phyloP scores from a whole-genome alignment of 2,888 invertebrate species.

The Hermaeophaga mercurialis region DNA sequence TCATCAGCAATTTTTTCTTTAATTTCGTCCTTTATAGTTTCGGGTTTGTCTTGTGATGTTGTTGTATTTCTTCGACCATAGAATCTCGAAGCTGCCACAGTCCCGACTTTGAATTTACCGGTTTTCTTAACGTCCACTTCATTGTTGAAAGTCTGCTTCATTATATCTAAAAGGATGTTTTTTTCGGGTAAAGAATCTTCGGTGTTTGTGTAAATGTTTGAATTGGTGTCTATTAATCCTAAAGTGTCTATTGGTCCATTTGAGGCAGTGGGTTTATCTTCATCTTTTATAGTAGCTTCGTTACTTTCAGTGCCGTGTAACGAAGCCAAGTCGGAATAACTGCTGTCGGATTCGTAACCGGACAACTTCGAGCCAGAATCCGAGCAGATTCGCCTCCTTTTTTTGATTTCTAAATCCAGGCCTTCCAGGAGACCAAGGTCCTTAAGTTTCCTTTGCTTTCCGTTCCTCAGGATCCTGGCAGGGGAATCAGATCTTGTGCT shows the following conservation, averaged over 20 bases:
- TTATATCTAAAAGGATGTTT: conserved; percentile 61
- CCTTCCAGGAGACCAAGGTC: conserved; percentile 64
- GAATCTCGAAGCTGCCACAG: conserved; percentile 23
- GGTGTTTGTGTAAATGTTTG: conserved; percentile 47
- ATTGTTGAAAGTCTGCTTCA: conserved; percentile 53
- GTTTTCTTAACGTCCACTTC: not conserved
- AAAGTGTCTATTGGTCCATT: conserved; percentile 34
- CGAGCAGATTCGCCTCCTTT: conserved; percentile 63
- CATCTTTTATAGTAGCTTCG: conserved; percentile 38
- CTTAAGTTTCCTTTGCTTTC: conserved; percentile 68
- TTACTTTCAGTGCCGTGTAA: conserved; percentile 48
- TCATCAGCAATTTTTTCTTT: conserved; percentile 20
- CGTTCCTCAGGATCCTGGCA: conserved; percentile 68
- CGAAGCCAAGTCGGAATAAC: conserved; percentile 62
- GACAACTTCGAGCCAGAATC: conserved; percentile 67
- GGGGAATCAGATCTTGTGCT: conserved; percentile 65
- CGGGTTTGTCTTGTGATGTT: not conserved
- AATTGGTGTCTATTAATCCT: conserved; percentile 49
- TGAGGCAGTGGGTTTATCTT: conserved; percentile 23
- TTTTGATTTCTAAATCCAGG: conserved; percentile 59
- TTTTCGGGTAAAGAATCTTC: conserved; percentile 61
- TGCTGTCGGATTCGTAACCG: conserved; percentile 67
- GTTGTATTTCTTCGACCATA: conserved; percentile 19
- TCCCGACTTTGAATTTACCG: conserved; percentile 8
- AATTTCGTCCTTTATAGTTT: conserved; percentile 23